These are phyloP conservation scores for Ptychobarbus kaznakovi DNA, from an alignment of 2,797 vertebrate genomes.

Conservation along the genomic window DNA sequence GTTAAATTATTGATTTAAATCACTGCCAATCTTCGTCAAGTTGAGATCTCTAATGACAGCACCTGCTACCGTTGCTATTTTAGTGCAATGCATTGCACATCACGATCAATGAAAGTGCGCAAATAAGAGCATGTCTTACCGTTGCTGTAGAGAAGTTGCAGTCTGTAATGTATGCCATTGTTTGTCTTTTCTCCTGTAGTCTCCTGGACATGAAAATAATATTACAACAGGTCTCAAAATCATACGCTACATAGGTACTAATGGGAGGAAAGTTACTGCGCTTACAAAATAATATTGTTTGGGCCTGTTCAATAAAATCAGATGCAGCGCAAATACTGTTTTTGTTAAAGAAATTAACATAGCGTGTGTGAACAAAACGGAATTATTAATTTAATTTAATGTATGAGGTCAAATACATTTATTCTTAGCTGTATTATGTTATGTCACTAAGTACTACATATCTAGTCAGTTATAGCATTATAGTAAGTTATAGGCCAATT, in stretches of 20 bases:
- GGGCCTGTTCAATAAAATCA: neutral
- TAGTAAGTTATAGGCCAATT: neutral
- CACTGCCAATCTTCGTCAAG: conserved; percentile 25
- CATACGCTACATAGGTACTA: neutral
- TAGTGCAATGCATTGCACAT: conserved; percentile 37
- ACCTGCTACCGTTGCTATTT: conserved; percentile 37
- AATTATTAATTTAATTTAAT: neutral
- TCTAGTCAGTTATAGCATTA: neutral
- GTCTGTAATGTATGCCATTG: conserved; percentile 97
- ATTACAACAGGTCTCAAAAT: conserved; percentile 40
- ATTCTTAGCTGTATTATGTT: neutral
- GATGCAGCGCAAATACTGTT: neutral
- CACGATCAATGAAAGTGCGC: conserved; percentile 32
- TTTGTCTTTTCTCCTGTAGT: conserved; percentile 97
- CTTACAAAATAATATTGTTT: neutral
- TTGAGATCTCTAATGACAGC: conserved; percentile 16
- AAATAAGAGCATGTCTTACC: conserved; percentile 79
- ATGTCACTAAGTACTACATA: neutral
- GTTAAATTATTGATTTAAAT: conserved; percentile 12
- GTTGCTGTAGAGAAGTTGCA: conserved; percentile 97
- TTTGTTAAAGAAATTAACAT: neutral
- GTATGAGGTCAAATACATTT: neutral
- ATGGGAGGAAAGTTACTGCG: neutral
- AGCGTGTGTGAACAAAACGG: neutral
- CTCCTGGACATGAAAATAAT: conserved; percentile 80